Base-by-base conservation (phyloP, 2,888 invertebrate species). In the Ormyrus nitidulus region DNA sequence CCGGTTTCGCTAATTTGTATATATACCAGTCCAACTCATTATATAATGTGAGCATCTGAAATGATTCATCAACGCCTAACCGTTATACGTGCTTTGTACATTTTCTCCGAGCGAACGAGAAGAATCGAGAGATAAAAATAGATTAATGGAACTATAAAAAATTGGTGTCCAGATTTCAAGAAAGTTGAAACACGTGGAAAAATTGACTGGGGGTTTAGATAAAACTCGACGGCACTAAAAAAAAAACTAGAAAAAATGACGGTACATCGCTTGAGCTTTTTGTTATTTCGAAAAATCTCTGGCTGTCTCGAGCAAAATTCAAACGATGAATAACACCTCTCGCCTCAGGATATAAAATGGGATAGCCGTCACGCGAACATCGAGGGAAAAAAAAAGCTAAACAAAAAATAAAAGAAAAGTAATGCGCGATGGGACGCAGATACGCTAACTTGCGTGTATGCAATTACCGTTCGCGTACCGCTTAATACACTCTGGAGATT, bases 351-450 rank as follows among this genome's bases (percentile, higher is more conserved):
- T 48, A 11, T 48, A 73, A 69, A 69, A 73, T 11, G 48, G n/a
- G 65, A 73, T 56, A 64, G 48, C 34, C 71, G 56, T 53, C 56
- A 73, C 56, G 65, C 64, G 56, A 73, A 19, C 44, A 53, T 73
- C 64, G 13, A 8, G 8, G 8, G n/a, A 19, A 46, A 19, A 62
- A 53, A 13, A 44, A 59, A 71, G 48, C 61, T 10, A 59, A 59
- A 51, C 19, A 61, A 13, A 8, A 58, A 13, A 58, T 4, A 58
- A 58, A n/a, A 6, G 2, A 48, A 34, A 34, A 34, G 34, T 34
- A 34, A 34, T 34, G 34, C 34, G 44, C 49, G 49, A 48, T 54
- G 46, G 19, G 19, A 8, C 19, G 49, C 8, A 70, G 56, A 70
- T 70, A 69, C 6, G 5, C n/a, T n/a, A 53, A 48, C 13, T 62